Evolutionary conservation across 1,140 invertebrate genomes (phyloP), one percentile per base, ranked within the genome.

Genomic region (Drosophila carrolli): DNA sequence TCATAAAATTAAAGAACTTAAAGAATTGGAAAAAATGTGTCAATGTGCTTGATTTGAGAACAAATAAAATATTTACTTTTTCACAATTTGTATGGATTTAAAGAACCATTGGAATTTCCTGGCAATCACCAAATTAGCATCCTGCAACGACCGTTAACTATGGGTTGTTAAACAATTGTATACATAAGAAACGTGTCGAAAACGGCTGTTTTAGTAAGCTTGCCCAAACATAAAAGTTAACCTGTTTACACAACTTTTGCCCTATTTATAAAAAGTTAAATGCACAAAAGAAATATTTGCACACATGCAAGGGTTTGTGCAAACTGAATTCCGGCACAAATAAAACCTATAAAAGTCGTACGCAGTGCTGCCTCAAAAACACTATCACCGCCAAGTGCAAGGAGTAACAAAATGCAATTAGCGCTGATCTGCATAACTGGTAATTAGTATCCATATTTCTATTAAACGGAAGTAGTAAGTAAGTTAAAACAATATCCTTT

Each of bases 131-230:
- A 14, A 10, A 50, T 10, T 50, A 14, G 7, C n/a, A 32, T 32
- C 27, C 47, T 50, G n/a, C 27, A 14, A 32, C 27, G 27, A 5
- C 23, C 8, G 6, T 38, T 13, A 38, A 14, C 32, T 29, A 5
- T 16, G 32, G 14, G 47, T 61, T 37, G 19, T 53, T 53, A 19
- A 61, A 19, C 35, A 53, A 16, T 5, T 61, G 16, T 58, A 19
- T 65, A 19, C 43, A 29, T 11, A 58, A 46, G 53, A 57, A 47
- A 65, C 61, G 61, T 58, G 54, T 14, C 16, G 0, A 19, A 59
- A 65, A 65, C 54, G 46, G 43, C 62, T 65, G 54, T 59, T 65
- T 46, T 27, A 19, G 19, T 59, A 47, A 58, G 62, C 62, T 47
- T 65, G 55, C 54, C 13, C 43, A 58, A 59, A 65, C 54, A 38